Conservation (phyloP, 2,797 vertebrate genomes). For the Eulemur coronatus region DNA sequence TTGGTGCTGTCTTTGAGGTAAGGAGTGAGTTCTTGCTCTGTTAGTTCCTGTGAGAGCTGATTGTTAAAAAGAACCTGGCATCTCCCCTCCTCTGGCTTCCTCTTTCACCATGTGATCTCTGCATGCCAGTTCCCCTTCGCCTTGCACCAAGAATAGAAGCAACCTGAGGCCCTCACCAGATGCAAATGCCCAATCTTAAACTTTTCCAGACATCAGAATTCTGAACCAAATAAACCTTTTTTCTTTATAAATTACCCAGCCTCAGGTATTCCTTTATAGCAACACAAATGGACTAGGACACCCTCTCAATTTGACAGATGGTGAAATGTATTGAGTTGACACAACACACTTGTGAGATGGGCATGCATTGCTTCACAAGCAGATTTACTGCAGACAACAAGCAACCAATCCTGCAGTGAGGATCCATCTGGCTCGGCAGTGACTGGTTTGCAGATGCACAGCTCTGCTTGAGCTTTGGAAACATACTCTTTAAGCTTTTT, state of each 20-base stretch:
- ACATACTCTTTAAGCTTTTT: not conserved
- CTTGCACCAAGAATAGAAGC: not conserved
- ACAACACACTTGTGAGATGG: not conserved
- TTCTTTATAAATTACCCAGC: not conserved
- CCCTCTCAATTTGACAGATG: not conserved
- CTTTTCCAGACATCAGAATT: not conserved
- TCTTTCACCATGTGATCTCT: not conserved
- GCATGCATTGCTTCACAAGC: not conserved
- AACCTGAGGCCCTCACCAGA: not conserved
- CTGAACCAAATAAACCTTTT: not conserved
- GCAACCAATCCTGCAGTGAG: not conserved
- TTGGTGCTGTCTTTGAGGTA: too few species aligned
- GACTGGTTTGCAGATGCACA: not conserved
- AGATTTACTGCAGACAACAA: not conserved
- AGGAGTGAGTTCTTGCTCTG: not conserved
- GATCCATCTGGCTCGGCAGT: not conserved
- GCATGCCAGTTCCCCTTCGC: not conserved
- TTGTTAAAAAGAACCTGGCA: not conserved
- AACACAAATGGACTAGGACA: too few species aligned
- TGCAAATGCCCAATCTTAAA: not conserved
- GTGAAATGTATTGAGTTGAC: not conserved
- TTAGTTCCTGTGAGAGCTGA: not conserved
- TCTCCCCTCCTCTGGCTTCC: not conserved
- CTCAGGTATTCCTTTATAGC: not conserved
- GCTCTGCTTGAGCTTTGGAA: not conserved